Conservation (phyloP, 1,140 invertebrate species). For the Bathynomus jamesi region DNA sequence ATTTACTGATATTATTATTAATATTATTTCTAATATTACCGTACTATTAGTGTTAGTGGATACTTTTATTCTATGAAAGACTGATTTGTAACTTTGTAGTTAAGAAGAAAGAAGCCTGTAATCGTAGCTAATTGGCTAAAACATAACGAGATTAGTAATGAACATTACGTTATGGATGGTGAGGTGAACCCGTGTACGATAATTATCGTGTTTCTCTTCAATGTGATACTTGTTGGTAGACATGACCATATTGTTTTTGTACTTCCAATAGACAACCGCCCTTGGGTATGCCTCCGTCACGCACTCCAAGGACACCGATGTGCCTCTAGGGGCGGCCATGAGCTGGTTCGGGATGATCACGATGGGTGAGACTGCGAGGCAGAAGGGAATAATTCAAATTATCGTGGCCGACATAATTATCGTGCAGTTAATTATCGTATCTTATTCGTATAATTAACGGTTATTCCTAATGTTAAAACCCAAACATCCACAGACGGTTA, state of each 20-base stretch:
- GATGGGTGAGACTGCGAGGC: constrained; percentile 74
- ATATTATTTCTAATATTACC: background rate
- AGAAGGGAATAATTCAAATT: too few relatives aligned
- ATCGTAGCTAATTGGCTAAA: background rate
- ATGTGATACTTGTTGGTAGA: constrained; percentile 61
- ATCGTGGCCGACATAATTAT: too few relatives aligned
- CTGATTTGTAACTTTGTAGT: background rate
- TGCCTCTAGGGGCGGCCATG: constrained; percentile 70
- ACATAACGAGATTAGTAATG: background rate
- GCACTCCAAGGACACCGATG: constrained; percentile 78
- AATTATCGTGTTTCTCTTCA: constrained; percentile 51
- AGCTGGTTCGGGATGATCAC: constrained; percentile 81
- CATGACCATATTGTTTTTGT: constrained; percentile 18
- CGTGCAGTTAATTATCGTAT: too few relatives aligned
- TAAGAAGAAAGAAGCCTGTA: background rate
- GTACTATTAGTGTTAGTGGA: background rate
- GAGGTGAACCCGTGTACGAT: constrained; percentile 72
- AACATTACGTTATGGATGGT: constrained; percentile 61
- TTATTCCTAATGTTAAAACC: too few relatives aligned
- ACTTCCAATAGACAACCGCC: constrained; percentile 77
- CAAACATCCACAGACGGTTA: too few relatives aligned
- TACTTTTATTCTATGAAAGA: background rate
- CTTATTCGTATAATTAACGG: too few relatives aligned
- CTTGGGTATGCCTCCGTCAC: constrained; percentile 79
- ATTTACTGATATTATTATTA: background rate